Base-by-base conservation (phyloP, 2,888 invertebrate species). In the Pristionchus exspectatus region DNA sequence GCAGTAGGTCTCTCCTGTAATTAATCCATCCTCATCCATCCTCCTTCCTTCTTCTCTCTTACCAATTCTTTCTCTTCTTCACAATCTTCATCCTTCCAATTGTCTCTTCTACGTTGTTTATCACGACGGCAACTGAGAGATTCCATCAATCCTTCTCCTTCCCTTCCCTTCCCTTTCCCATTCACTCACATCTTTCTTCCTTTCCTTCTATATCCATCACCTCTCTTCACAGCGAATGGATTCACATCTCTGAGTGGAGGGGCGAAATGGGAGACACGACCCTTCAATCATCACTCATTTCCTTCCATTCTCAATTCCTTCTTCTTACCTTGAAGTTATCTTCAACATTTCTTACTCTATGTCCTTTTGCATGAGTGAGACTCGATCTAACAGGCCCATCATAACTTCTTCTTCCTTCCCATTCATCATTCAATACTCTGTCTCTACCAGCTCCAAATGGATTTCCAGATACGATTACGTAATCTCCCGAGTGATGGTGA, bases 351-450 rank as follows among this genome's bases (percentile, higher is more conserved):
- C 44, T 38, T 2, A 86, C 86, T 38, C 86, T 12, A 33, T 66
- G 33, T 21, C 66, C 66, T 38, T 44, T 33, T 12, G n/a, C 44
- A 56, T 18, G 56, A 21, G 18, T 54, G 9, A 86, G 44, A 86
- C 63, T 86, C 27, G 63, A 63, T 44, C 59, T 27, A 38, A 30
- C n/a, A 59, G 56, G 85, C 66, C 86, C 86, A 44, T 66, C 66
- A 12, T 38, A 18, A 0, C 12, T 24, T 16, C n/a, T 38, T n/a
- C 27, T 63, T 86, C 86, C 86, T n/a, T 63, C 33, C 63, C 63
- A 86, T 54, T 72, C 87, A 72, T 72, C 87, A 50, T 87, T 44
- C 87, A 87, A 72, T 72, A n/a, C 72, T 50, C 33, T 66, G 27
- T 66, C 38, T n/a, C 63, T n/a, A 16, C 86, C 66, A 18, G 21